Conservation (phyloP, 2,797 vertebrate genomes). For the Nyctibius grandis region DNA sequence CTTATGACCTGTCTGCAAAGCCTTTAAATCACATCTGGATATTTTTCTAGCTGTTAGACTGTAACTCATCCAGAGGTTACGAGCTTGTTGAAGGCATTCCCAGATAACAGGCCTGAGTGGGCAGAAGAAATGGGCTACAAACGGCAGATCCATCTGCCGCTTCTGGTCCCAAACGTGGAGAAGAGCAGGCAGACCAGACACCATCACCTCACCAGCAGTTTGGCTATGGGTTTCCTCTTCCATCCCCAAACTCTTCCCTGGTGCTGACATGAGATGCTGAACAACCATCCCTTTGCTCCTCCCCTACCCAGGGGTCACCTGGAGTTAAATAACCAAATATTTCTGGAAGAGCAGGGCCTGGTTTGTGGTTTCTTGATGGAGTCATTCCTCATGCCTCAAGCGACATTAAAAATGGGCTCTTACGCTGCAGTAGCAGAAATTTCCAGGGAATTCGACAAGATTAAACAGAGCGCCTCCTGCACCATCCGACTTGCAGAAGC, state of each 20-base stretch:
- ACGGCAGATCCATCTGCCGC: neutral
- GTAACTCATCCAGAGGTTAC: neutral
- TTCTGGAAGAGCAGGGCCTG: rapidly evolving
- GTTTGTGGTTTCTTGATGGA: neutral
- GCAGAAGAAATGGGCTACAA: neutral
- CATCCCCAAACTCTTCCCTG: neutral
- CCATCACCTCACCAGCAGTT: neutral
- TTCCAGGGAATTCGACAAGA: neutral
- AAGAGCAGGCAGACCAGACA: neutral
- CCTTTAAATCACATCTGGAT: neutral
- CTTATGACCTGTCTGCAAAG: rapidly evolving
- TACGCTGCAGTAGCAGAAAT: neutral
- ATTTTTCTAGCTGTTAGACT: neutral
- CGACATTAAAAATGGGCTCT: neutral
- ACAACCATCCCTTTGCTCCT: neutral
- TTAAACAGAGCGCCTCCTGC: neutral
- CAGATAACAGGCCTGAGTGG: neutral
- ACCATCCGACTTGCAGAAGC: rapidly evolving
- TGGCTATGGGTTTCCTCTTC: neutral
- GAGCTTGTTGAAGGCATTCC: neutral
- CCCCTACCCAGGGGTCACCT: neutral
- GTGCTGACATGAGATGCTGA: neutral
- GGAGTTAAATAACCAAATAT: neutral
- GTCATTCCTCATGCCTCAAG: neutral
- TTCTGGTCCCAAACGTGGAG: neutral